These are phyloP conservation scores for Sitta europaea DNA, from an alignment of 2,113 vertebrate species.

Conservation along the genomic window DNA sequence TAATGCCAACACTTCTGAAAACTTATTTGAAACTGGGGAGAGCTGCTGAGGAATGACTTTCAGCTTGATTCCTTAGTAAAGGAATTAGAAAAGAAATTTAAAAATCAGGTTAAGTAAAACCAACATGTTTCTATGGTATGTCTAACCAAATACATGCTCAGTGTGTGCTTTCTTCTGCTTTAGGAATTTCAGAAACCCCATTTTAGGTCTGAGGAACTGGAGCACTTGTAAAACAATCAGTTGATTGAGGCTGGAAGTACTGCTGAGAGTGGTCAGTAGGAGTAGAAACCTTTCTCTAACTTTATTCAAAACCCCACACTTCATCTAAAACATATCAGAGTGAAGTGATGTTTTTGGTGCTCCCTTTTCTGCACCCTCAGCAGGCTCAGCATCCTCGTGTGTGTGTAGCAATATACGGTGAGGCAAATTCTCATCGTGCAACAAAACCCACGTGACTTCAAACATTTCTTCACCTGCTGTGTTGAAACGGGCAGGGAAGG, in stretches of 20 bases:
- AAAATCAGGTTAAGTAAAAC: background rate
- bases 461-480: conserved; percentile 19
- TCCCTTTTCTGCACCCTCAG: background rate
- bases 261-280: background rate
- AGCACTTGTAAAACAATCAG: background rate
- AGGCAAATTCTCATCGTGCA: background rate
- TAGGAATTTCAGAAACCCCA: background rate
- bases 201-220: background rate
- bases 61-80: background rate
- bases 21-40: background rate
- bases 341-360: background rate
- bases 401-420: background rate
- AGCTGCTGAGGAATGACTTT: background rate
- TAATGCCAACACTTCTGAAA: background rate
- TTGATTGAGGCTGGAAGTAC: background rate
- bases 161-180: background rate
- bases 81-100: background rate
- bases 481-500: conserved; percentile 46
- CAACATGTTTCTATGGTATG: background rate
- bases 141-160: background rate
- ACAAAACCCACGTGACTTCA: background rate
- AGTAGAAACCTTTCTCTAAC: background rate
- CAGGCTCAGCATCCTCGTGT: background rate
- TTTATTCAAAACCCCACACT: background rate
- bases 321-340: background rate